Evolutionary conservation across 2,797 vertebrate species (phyloP).

Genomic region (Acrossocheilus wenchowensis): DNA sequence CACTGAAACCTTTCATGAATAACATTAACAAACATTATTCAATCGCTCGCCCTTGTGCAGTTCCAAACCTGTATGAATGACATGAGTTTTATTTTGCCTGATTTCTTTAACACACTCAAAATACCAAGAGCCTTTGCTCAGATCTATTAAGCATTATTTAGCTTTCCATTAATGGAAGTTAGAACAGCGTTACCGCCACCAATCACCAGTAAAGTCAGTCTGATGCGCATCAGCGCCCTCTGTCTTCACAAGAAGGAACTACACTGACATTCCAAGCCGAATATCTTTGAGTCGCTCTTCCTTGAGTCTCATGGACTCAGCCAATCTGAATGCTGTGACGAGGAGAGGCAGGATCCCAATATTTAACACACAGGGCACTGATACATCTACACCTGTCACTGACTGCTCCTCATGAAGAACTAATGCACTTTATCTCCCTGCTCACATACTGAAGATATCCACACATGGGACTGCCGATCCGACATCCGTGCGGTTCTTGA

Average conservation of each 20-base stretch:
- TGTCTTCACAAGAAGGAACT: constrained; percentile 70
- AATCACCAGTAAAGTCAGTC: not conserved
- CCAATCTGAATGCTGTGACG: constrained; percentile 94
- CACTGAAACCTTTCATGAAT: not conserved
- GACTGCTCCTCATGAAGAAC: constrained; percentile 39
- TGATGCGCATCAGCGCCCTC: constrained; percentile 75
- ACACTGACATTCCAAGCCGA: constrained; percentile 67
- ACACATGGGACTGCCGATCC: constrained; percentile 18
- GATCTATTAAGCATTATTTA: not conserved
- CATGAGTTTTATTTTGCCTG: not conserved
- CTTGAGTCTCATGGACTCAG: constrained; percentile 84
- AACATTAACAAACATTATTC: not conserved
- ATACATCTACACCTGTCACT: constrained; percentile 76
- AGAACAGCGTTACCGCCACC: not conserved
- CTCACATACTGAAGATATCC: not conserved
- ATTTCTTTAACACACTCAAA: not conserved
- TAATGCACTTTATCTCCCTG: constrained; percentile 35
- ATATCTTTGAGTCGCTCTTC: constrained; percentile 70
- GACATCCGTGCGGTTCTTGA: not conserved
- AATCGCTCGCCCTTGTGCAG: not conserved
- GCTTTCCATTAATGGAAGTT: not conserved
- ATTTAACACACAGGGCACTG: constrained; percentile 85
- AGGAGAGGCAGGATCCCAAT: constrained; percentile 87
- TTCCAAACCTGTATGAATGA: not conserved
- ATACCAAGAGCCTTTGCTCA: not conserved